Evolutionary conservation across 2,113 vertebrate genomes (phyloP), one percentile per base, ranked within the genome.

Genomic region (Talpa occidentalis): DNA sequence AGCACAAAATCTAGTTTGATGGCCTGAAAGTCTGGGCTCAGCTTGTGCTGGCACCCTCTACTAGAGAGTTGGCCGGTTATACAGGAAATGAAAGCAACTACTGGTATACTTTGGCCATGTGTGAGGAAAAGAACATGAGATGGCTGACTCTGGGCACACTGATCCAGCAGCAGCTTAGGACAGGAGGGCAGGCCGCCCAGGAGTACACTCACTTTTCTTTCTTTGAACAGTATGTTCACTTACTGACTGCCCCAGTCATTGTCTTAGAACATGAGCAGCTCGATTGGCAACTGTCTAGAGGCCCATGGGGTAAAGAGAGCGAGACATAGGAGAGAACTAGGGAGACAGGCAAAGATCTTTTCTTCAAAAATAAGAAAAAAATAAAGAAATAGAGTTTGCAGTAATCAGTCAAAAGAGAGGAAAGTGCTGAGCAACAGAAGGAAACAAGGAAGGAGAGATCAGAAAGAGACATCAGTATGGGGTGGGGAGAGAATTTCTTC

Each of bases 51-150:
- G 72, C n/a, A 16, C 10, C 3, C 10, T 84, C 28, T 88, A 90
- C 42, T 64, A 49, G 24, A 73, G 44, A 88, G 60, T 59, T 95
- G 95, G 37, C 42, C 10, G 2, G 44, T 3, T 54, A 17, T 59
- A 49, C 10, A 67, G 30, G 52, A 92, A 80, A 62, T 80, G 73
- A 28, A 62, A 93, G 49, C 60, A 35, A 9, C 32, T 69, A 21
- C 42, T 80, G 35, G 47, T 19, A n/a, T 10, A 40, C 0, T 0
- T 37, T 44, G 79, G 52, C 30, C 37, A 5, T 32, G n/a, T 85
- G 24, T 87, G 70, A 88, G 52, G 49, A 87, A 92, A 54, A 86
- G 73, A 49, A 89, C 81, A 87, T 44, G 37, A 88, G 32, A 21
- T 22, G 32, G 30, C 40, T 70, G 76, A 26, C 28, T 37, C 42